Base-by-base conservation (phyloP, 1,140 invertebrate species). In the Odontomachus brunneus region DNA sequence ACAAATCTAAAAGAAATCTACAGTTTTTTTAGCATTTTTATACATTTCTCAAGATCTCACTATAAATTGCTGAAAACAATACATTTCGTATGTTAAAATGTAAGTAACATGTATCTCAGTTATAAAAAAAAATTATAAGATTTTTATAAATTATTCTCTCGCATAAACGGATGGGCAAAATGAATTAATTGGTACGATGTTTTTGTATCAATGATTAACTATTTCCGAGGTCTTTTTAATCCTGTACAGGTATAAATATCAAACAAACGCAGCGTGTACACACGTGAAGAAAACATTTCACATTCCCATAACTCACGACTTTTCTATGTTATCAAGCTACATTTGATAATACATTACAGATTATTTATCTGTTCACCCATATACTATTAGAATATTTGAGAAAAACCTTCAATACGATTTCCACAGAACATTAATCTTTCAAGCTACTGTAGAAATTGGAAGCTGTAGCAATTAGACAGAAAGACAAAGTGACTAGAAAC, bases 401-500 rank as follows among this genome's bases (percentile, higher is more conserved):
- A 80, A 80, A 80, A 62, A 26, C 59, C 38, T 55, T 80, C 69
- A 53, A 78, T 15, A 67, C 22, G 67, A 44, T 24, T 78, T 57
- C 57, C 33, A 26, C 5, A 19, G 66, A 76, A 55, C n/a, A 38
- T 78, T 69, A 67, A n/a, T 69, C 24, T 69, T 71, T 80, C n/a
- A 67, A 69, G 15, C 2, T 24, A 71, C 11, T 69, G 11, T 44
- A 14, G n/a, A 69, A 80, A 80, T 48, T 55, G 14, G 9, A 59
- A 71, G 24, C 7, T 71, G 14, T 22, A 59, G 9, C 44, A 78
- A 69, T 78, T 33, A 57, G 38, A 57, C 57, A 33, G 62, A 76
- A 76, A 76, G 62, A 80, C 26, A 69, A 78, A 80, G n/a, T 80
- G 75, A 80, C 75, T 80, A 80, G 67, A 67, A 48, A 80, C 33